A percentile compares a stretch with the other conserved stretches of the same genome.
Conservation (phyloP, 2,113 vertebrate species). For the Centropus bengalensis region DNA sequence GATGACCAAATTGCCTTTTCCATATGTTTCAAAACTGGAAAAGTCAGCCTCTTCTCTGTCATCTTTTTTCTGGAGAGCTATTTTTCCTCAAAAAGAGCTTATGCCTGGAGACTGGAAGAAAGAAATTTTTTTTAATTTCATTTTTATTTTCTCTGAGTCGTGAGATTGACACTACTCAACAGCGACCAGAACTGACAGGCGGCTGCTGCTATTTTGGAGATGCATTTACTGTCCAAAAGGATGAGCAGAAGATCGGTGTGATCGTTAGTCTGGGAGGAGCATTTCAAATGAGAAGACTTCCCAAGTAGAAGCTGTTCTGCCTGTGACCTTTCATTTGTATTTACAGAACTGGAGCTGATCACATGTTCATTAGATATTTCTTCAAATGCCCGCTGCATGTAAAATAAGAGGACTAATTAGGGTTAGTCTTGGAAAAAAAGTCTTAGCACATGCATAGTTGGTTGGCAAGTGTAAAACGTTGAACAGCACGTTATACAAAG, state of each 20-base stretch:
- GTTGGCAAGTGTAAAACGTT: background rate
- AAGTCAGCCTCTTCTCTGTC: background rate
- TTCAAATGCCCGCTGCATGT: slow-evolving; percentile 22
- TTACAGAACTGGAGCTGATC: background rate
- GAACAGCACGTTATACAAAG: background rate
- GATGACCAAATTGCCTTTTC: background rate
- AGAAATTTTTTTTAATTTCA: background rate
- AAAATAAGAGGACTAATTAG: slow-evolving; percentile 6
- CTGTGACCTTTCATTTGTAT: slow-evolving; percentile 10
- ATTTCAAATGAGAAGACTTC: background rate
- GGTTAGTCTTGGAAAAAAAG: background rate
- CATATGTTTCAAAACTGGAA: background rate
- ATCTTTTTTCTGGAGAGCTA: background rate
- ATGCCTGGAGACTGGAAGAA: background rate
- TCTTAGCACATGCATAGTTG: background rate
- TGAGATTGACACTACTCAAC: background rate
- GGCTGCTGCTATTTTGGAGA: background rate
- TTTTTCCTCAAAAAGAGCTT: background rate
- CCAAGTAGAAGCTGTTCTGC: background rate
- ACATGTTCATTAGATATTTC: background rate
- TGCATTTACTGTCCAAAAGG: background rate
- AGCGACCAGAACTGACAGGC: background rate
- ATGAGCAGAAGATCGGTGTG: background rate
- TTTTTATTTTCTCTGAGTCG: background rate
- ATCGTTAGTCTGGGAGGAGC: background rate